Evolutionary conservation across 2,888 invertebrate genomes (phyloP).

Genomic region (Caenorhabditis plicata): DNA sequence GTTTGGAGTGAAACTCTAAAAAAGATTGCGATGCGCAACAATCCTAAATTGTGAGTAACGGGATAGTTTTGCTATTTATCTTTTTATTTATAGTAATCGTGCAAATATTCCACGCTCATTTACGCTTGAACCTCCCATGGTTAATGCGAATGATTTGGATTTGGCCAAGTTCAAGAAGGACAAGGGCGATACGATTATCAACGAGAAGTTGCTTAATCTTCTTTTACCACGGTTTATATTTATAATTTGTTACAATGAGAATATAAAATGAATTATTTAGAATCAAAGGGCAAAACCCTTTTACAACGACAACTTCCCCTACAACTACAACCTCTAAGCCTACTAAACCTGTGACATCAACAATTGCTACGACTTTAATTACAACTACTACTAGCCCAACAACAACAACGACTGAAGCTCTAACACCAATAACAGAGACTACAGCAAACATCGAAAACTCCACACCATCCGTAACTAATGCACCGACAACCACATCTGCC

Average conservation of each 20-base stretch:
- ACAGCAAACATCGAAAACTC: too few relatives aligned
- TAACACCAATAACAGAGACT: constrained; percentile 4
- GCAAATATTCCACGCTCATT: constrained; percentile 17
- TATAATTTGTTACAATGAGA: neutral
- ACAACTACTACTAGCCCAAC: constrained; percentile 15
- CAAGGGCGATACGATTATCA: constrained; percentile 50
- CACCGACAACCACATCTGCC: constrained; percentile 12
- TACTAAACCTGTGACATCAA: constrained; percentile 13
- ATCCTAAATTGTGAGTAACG: constrained; percentile 19
- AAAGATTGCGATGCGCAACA: constrained; percentile 38
- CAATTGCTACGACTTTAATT: constrained; percentile 15
- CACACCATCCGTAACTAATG: constrained; percentile 17
- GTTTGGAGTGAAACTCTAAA: constrained; percentile 43
- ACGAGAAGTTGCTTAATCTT: constrained; percentile 39
- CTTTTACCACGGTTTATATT: constrained; percentile 40
- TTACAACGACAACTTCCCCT: constrained; percentile 25
- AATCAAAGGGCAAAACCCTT: constrained; percentile 37
- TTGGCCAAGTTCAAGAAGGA: constrained; percentile 27
- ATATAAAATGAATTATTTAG: neutral
- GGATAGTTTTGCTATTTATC: neutral
- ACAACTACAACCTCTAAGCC: constrained; percentile 13
- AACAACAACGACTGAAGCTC: constrained; percentile 13
- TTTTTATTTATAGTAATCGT: constrained; percentile 13
- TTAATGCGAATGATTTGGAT: constrained; percentile 22
- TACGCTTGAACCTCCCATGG: constrained; percentile 27